Evolutionary conservation across 2,888 invertebrate species (phyloP).

Genomic region (Drosophila antonietae): DNA sequence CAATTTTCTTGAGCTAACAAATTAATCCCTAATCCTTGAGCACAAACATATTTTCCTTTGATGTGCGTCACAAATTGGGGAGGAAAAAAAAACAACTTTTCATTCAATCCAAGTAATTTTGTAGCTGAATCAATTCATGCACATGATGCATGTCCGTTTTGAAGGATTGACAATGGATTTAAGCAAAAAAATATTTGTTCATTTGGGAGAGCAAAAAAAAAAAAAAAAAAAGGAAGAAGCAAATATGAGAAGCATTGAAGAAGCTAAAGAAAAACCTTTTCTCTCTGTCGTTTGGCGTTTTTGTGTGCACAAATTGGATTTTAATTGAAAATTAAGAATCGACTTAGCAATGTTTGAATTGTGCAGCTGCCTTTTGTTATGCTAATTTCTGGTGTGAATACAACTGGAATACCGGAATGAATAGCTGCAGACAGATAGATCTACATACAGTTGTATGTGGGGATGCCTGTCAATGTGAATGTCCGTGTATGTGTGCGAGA

Average conservation of each 20-base stretch:
- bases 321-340: conserved; percentile 81
- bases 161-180: conserved; percentile 45
- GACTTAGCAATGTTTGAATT: conserved; percentile 79
- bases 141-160: conserved; percentile 39
- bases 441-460: not conserved
- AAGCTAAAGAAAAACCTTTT: conserved; percentile 15
- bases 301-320: conserved; percentile 77
- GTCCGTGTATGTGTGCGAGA: not conserved
- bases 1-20: not conserved
- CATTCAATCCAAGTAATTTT: conserved; percentile 25
- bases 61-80: conserved; percentile 1
- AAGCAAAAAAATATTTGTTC: conserved; percentile 17
- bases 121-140: conserved; percentile 24
- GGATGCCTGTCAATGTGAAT: not conserved
- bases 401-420: conserved; percentile 58
- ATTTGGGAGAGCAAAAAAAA: conserved; percentile 2
- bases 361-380: conserved; percentile 76
- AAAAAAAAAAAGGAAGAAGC: not conserved
- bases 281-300: conserved; percentile 45
- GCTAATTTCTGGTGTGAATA: conserved; percentile 65
- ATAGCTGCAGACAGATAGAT: conserved; percentile 41
- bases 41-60: not conserved
- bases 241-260: not conserved
- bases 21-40: not conserved
- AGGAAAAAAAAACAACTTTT: not conserved